These are phyloP conservation scores for Metellina segmentata DNA, from an alignment of 2,888 invertebrate genomes.

Conservation along the genomic window DNA sequence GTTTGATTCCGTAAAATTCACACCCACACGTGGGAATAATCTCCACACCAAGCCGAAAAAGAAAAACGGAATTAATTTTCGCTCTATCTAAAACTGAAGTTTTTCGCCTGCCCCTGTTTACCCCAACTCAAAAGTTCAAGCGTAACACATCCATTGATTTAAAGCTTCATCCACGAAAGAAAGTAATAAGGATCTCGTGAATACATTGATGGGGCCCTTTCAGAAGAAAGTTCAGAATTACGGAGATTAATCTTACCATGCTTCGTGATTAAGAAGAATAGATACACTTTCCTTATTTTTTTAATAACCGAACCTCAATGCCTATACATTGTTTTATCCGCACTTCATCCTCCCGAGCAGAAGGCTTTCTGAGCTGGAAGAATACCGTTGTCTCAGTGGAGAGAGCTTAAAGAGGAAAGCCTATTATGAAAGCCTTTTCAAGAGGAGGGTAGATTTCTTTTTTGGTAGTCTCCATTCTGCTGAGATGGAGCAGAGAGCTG, in stretches of 20 bases:
- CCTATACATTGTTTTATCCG: background rate
- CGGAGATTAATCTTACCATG: background rate
- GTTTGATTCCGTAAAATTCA: no score
- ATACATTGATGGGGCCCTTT: conserved; percentile 14
- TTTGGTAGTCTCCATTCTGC: background rate
- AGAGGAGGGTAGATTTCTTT: background rate
- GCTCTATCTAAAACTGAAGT: background rate
- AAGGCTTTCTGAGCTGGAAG: background rate
- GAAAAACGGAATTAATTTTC: background rate
- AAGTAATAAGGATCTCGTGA: background rate
- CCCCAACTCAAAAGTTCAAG: background rate
- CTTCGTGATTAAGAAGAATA: conserved; percentile 15
- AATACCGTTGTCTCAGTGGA: background rate
- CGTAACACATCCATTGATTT: background rate
- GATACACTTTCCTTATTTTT: conserved; percentile 4
- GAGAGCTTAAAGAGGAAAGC: background rate
- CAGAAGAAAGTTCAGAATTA: background rate
- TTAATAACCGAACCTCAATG: background rate
- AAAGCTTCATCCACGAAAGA: background rate
- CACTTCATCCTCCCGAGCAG: background rate
- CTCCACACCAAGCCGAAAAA: no score
- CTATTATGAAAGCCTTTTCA: background rate
- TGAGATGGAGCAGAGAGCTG: background rate
- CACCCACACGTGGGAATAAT: no score
- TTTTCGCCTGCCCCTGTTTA: background rate